Percentiles rank a stretch among this genome's conserved stretches.
Conservation (phyloP, 92 coral and sea anemone genomes). For the Porites evermanni region DNA sequence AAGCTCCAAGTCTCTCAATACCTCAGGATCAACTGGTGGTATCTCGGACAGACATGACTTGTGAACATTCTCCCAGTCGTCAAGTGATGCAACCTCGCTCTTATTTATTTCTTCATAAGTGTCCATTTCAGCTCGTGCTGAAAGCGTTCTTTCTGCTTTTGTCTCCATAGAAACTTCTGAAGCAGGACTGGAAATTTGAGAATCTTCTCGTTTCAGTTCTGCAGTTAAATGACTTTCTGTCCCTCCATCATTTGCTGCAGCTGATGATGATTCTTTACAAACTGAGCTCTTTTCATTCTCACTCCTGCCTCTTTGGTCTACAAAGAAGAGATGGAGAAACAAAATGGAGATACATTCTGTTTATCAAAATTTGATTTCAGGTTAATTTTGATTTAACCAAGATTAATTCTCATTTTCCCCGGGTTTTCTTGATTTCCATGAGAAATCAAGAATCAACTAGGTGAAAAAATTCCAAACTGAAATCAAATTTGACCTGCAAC, state of each 20-base stretch:
- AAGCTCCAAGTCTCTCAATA: conserved; percentile 73
- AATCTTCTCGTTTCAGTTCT: not conserved
- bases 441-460: too few relatives aligned
- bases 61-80: conserved; percentile 83
- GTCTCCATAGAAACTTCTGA: not conserved
- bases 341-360: not conserved
- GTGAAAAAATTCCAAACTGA: too few relatives aligned
- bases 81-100: conserved; percentile 68
- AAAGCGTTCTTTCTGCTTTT: not conserved
- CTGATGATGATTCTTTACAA: not conserved
- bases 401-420: too few relatives aligned
- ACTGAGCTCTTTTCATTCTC: too few relatives aligned
- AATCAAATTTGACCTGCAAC: too few relatives aligned
- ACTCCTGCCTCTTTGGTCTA: not conserved
- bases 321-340: not conserved
- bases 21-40: conserved; percentile 89
- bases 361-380: too few relatives aligned
- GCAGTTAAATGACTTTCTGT: not conserved
- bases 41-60: conserved; percentile 81
- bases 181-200: too few relatives aligned
- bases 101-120: conserved; percentile 72
- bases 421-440: too few relatives aligned
- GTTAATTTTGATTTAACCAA: too few relatives aligned
- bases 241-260: not conserved
- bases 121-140: conserved; percentile 8